Evolutionary conservation across 1,140 invertebrate genomes (phyloP), one percentile per base, ranked within the genome.

Genomic region (Tigriopus japonicus): DNA sequence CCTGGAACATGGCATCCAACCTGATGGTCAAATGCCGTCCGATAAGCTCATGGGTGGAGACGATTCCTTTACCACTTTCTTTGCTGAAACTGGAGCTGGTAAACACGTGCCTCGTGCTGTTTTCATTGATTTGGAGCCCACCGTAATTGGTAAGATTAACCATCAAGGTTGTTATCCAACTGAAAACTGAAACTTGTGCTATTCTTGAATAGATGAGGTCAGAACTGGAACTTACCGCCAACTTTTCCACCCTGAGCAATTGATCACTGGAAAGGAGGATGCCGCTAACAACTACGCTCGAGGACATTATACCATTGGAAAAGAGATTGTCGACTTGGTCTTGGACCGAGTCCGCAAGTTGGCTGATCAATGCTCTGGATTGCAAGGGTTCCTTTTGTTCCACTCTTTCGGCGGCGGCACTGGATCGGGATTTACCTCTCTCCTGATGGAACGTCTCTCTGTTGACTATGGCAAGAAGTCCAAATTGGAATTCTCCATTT

Each of bases 101-200:
- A 80, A 80, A 63, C 78, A 79, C 65, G 77, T 78, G 6, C 85
- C 85, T 7, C 75, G 85, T 42, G 80, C 85, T 6, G 76, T 86
- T 12, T 89, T 87, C 69, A 83, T 90, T 6, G 87, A 91, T 71
- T 73, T 91, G 63, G 87, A 91, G 70, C 53, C 52, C 12, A 21
- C 23, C 54, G 52, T 55, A 17, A 45, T 54, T 52, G 81, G 69
- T 35, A 71, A 17, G 79, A 79, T 12, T n/a, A n/a, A n/a, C n/a
- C n/a, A n/a, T n/a, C n/a, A n/a, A n/a, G n/a, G n/a, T n/a, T n/a
- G n/a, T n/a, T n/a, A n/a, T n/a, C n/a, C n/a, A n/a, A n/a, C n/a
- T n/a, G n/a, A n/a, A n/a, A n/a, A n/a, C n/a, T n/a, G n/a, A n/a
- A n/a, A n/a, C n/a, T n/a, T n/a, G n/a, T n/a, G n/a, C n/a, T n/a